Base-by-base conservation (phyloP, 1,140 invertebrate genomes). In the Arion vulgaris region DNA sequence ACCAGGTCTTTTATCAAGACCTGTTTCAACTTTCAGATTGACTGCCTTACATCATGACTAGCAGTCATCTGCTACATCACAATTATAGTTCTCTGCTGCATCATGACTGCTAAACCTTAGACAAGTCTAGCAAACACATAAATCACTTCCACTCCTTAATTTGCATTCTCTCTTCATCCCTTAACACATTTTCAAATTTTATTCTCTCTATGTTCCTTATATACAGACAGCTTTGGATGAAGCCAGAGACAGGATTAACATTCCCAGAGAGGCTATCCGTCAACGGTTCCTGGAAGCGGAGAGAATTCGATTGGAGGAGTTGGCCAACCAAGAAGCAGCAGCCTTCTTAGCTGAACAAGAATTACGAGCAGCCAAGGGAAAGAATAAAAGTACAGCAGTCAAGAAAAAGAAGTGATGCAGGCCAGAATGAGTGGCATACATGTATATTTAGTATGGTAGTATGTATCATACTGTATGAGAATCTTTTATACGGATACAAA, bases 201-300 rank as follows among this genome's bases (percentile, higher is more conserved):
- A 9, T 57, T 19, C 62, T 34, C 28, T 32, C 39, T 49, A 11
- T 41, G 26, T 66, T 75, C n/a, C n/a, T n/a, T n/a, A n/a, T n/a
- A n/a, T 82, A 13, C 76, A 92, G 91, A 86, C 89, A 26, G 87
- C 88, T 72, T 82, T 92, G 9, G 91, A 92, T 84, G 84, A 86
- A 80, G 86, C 88, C 2, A 86, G 91, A 74, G 88, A 89, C 69
- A 84, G 84, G 39, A 83, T 92, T 15, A 90, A 91, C 66, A 83
- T 86, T 66, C 91, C 91, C 19, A 71, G 91, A 74, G 91, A 92
- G 84, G 91, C 90, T n/a, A 89, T 91, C 76, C 77, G 91, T 83
- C 91, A 92, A 85, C 88, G 87, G 73, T 91, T 89, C 85, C 85
- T 92, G 36, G 91, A 91, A 74, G 91, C 88, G 13, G 91, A 92